Base-by-base conservation (phyloP, 2,113 vertebrate genomes). In the Sinocyclocheilus anshuiensis region DNA sequence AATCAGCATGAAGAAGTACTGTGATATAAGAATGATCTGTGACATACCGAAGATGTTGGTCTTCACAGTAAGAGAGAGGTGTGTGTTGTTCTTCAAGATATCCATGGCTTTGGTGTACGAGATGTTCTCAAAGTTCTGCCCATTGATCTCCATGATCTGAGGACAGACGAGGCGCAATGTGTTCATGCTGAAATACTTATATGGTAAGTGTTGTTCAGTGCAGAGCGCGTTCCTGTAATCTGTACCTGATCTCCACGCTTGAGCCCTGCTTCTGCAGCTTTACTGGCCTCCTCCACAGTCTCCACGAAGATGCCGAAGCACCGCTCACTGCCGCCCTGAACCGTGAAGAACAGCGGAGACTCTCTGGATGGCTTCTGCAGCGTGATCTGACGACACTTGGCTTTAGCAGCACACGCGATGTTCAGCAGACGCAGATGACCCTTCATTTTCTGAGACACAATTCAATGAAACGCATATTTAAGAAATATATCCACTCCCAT, bases 61-160 rank as follows among this genome's bases (percentile, higher is more conserved):
- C 95, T 99, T 99, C 76, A 97, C 97, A 45, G 97, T 98, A 84
- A 99, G 94, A n/a, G 97, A 97, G 87, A 99, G 96, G 90, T 99
- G 98, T 2, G 98, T 99, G 92, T 99, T 99, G 91, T 97, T 98
- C 91, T 89, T 93, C 55, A 99, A 89, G 89, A 99, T 97, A 93
- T 99, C 98, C 86, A 96, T 91, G 29, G 98, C 98, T 94, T 99
- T 99, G 91, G 90, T 88, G 92, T 95, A 95, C 9, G 97, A 96
- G 84, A 99, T 99, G 91, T 97, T 98, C 91, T 99, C 98, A 94
- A 99, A 99, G 93, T 98, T 99, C 92, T 99, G 98, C 20, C 98
- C 98, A 36, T 99, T 99, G 69, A 99, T 96, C 95, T 99, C 98
- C 97, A 99, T 97, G 94, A 99, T 96, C 98, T 99, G 92, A 86